phyloP scores from a whole-genome alignment of 2,888 invertebrate genomes.

The Nesidiocoris tenuis region DNA sequence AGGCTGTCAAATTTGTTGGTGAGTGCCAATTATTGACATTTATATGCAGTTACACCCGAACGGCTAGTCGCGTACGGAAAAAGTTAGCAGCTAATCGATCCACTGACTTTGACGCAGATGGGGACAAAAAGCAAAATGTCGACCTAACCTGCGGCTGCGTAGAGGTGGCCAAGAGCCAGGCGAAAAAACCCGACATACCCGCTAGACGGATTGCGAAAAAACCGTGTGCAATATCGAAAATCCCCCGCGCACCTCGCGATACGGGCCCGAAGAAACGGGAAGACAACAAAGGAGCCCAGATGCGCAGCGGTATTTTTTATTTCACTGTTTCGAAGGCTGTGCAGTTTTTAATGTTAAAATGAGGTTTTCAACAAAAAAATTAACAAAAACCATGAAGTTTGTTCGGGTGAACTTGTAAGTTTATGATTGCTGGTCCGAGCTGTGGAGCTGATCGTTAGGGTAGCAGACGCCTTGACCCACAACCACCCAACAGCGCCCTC shows the following conservation, averaged over 20 bases:
- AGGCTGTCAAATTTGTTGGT: background rate
- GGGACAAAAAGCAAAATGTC: no score
- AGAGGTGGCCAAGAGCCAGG: background rate
- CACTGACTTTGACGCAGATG: background rate
- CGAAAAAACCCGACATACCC: constrained; percentile 13
- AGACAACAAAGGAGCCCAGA: constrained; percentile 29
- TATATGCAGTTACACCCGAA: background rate
- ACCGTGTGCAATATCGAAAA: constrained; percentile 41
- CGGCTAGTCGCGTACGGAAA: background rate
- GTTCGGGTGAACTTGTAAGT: no score
- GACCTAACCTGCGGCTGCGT: constrained; percentile 23
- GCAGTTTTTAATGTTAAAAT: no score
- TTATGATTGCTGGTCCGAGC: no score
- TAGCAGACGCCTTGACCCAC: no score
- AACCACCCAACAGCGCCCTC: no score
- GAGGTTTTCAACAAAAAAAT: no score
- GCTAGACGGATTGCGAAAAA: constrained; percentile 38
- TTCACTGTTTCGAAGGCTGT: no score
- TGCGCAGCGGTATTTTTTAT: constrained; percentile 11
- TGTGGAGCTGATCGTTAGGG: no score
- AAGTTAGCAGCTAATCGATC: background rate
- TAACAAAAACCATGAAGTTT: no score
- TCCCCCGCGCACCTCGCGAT: constrained; percentile 31
- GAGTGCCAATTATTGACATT: background rate
- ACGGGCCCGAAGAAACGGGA: constrained; percentile 26